phyloP scores from a whole-genome alignment of 2,113 vertebrate species.

The Cepphus grylle region DNA sequence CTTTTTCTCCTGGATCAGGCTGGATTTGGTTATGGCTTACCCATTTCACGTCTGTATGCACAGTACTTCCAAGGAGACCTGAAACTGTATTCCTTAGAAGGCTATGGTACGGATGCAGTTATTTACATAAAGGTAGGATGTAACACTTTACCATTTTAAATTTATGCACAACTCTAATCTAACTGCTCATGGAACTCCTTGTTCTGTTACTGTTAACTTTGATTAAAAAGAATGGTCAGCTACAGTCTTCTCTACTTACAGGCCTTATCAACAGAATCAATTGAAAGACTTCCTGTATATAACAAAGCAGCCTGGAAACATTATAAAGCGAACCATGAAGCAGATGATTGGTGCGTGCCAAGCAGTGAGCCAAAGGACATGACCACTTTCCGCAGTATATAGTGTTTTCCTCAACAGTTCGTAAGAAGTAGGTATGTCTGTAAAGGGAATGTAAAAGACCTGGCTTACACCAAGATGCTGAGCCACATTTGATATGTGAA shows the following conservation, averaged over 20 bases:
- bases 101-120: slow-evolving; percentile 91
- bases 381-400: slow-evolving; percentile 91
- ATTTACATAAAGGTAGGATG: slow-evolving; percentile 91
- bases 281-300: slow-evolving; percentile 94
- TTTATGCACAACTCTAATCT: not conserved
- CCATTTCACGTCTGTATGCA: slow-evolving; percentile 94
- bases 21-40: slow-evolving; percentile 95
- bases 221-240: not conserved
- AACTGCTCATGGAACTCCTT: not conserved
- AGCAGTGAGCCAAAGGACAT: slow-evolving; percentile 97
- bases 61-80: slow-evolving; percentile 97
- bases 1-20: slow-evolving; percentile 74
- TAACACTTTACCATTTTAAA: not conserved
- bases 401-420: slow-evolving; percentile 16
- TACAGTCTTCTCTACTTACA: slow-evolving; percentile 46
- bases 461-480: slow-evolving; percentile 6
- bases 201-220: not conserved
- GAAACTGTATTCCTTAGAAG: slow-evolving; percentile 95
- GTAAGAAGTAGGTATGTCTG: not conserved
- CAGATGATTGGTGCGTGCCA: slow-evolving; percentile 94
- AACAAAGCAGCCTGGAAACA: slow-evolving; percentile 97
- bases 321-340: slow-evolving; percentile 91
- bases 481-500: not conserved
- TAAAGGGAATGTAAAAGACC: not conserved
- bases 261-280: slow-evolving; percentile 94